phyloP scores from a whole-genome alignment of 2,113 vertebrate species.

The Mionectes macconnelli region DNA sequence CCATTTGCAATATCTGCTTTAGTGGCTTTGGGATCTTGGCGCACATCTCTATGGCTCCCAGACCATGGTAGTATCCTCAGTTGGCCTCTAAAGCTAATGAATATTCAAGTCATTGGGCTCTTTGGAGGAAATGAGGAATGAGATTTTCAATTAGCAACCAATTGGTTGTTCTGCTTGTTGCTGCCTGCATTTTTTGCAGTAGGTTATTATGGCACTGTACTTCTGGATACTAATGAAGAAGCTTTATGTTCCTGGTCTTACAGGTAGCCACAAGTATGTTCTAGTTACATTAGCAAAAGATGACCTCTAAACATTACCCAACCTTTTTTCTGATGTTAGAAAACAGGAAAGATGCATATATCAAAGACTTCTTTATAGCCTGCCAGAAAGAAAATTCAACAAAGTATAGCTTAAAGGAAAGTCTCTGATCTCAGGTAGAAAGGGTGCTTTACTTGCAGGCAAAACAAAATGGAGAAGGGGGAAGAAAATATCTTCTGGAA shows the following conservation, averaged over 20 bases:
- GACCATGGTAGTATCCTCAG: background rate
- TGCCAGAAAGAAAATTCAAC: slow-evolving; percentile 18
- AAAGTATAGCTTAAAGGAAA: slow-evolving; percentile 23
- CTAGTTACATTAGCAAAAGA: background rate
- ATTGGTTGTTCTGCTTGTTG: background rate
- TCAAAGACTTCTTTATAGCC: slow-evolving; percentile 16
- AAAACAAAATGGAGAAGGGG: background rate
- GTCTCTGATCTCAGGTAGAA: slow-evolving; percentile 39
- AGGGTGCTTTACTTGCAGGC: slow-evolving; percentile 13
- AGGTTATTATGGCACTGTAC: background rate
- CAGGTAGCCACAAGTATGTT: background rate
- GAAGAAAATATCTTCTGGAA: slow-evolving; percentile 7
- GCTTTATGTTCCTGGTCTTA: background rate
- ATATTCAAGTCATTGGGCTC: background rate
- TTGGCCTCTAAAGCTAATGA: background rate
- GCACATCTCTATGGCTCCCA: background rate
- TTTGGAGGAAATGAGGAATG: background rate
- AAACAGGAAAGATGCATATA: background rate
- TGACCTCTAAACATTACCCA: background rate
- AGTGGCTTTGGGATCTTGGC: background rate
- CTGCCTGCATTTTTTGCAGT: background rate
- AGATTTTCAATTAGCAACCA: background rate
- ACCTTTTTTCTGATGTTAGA: background rate
- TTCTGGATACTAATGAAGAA: background rate
- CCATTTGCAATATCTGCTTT: background rate